Evolutionary conservation across 2,113 vertebrate species (phyloP).

Genomic region (Lophura nycthemera): DNA sequence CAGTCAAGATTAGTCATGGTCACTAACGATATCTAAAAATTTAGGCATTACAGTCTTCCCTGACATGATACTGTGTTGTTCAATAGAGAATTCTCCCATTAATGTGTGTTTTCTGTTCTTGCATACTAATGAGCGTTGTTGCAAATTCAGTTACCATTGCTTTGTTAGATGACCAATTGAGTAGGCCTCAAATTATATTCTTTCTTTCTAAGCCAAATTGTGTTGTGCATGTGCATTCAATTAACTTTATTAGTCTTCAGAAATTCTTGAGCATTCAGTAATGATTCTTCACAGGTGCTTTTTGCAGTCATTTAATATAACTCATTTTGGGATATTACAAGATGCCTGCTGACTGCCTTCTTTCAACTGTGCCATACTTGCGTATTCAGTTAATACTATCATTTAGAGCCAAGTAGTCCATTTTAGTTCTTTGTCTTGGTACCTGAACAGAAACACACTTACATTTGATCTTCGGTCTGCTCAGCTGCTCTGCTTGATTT

Average conservation of each 20-base stretch:
- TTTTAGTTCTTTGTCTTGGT: not conserved
- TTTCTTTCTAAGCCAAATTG: not conserved
- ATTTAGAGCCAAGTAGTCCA: not conserved
- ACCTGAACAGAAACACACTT: not conserved
- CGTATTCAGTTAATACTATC: not conserved
- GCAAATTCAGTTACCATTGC: not conserved
- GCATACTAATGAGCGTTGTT: not conserved
- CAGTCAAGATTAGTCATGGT: not conserved
- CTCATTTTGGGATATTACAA: not conserved
- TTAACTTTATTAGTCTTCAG: not conserved
- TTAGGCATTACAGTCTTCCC: not conserved
- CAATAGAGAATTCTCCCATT: not conserved
- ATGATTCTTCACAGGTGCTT: not conserved
- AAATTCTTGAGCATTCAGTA: not conserved
- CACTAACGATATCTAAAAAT: not conserved
- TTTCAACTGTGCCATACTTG: not conserved
- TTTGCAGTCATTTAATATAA: not conserved
- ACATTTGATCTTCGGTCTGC: not conserved
- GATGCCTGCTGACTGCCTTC: not conserved
- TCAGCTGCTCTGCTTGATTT: not conserved
- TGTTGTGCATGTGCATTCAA: not conserved
- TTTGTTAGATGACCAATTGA: not conserved
- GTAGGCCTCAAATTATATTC: not conserved
- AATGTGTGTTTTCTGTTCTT: not conserved
- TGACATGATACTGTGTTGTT: not conserved